Evolutionary conservation across 2,113 vertebrate species (phyloP), one percentile per base, ranked within the genome.

Genomic region (Propithecus coquereli): DNA sequence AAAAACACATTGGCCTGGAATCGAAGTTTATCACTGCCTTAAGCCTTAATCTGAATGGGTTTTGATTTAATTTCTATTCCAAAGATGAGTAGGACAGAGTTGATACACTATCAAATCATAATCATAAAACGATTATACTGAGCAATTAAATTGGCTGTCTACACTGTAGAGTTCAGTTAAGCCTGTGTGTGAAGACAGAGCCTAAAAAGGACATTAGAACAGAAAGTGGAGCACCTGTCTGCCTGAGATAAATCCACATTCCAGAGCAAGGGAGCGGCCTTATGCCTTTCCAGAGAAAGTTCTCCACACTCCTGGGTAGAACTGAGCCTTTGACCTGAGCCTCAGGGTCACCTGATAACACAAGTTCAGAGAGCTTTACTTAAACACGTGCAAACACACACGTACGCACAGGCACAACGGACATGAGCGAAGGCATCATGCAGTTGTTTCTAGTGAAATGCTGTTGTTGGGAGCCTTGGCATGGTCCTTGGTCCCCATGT

Each of bases 41-140:
- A 87, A 95, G 37, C 59, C 80, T 95, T 92, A 32, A 91, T 93
- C 40, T 92, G 59, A 83, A 82, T 91, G 43, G 66, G 40, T 47
- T 89, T 94, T 85, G 23, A 83, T 76, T 77, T 89, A 25, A 18
- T 76, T 91, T 92, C 70, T 87, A 0, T 96, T 70, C 34, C 30
- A 94, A 96, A 95, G 95, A 77, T 32, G 77, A 27, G 11, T 71
- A 94, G 54, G 70, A 83, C 54, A 89, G 66, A 95, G 85, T 11
- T 90, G 81, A 77, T 83, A 70, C 10, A 20, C 57, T 94, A 89
- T 96, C 87, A 76, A 86, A 34, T 79, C 70, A 74, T 86, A 74
- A 80, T 90, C 86, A 95, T 94, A 92, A 97, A 95, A 70, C 90
- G 86, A 96, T 94, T 91, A 76, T 11, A 12, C 17, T 32, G 52